Percentiles rank a stretch among this genome's conserved stretches.
Evolutionary conservation across 2,888 invertebrate genomes (phyloP).

Genomic region (Hirtodrosophila histrioides): DNA sequence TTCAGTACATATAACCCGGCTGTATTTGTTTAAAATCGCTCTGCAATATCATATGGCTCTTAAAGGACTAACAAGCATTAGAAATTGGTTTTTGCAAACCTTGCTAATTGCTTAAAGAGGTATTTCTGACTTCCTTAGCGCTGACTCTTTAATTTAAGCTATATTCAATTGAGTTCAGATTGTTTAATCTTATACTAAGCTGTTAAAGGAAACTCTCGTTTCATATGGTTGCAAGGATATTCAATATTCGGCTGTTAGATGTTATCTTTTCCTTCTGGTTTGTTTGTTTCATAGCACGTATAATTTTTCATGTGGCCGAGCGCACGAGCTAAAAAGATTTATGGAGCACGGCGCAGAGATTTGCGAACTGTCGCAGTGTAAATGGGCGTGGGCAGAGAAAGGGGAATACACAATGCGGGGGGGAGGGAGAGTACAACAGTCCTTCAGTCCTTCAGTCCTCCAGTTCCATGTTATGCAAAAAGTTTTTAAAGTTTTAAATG

Average conservation of each 20-base stretch:
- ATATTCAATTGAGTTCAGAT: too few relatives aligned
- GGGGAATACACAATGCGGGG: background rate
- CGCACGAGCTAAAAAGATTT: slow-evolving; percentile 57
- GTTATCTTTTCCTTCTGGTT: slow-evolving; percentile 19
- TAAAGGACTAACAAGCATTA: too few relatives aligned
- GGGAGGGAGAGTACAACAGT: slow-evolving; percentile 3
- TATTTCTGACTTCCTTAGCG: too few relatives aligned
- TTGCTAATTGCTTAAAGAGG: too few relatives aligned
- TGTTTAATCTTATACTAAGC: too few relatives aligned
- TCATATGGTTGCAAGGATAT: slow-evolving; percentile 8
- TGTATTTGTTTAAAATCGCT: background rate
- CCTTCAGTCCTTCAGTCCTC: slow-evolving; percentile 14
- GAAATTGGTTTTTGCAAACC: too few relatives aligned
- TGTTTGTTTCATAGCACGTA: slow-evolving; percentile 43
- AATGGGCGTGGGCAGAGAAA: slow-evolving; percentile 22
- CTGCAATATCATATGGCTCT: background rate
- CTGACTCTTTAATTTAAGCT: too few relatives aligned
- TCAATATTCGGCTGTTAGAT: background rate
- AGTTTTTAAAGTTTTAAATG: slow-evolving; percentile 49
- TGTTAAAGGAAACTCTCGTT: too few relatives aligned
- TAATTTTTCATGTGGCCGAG: slow-evolving; percentile 69
- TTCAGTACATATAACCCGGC: too few relatives aligned
- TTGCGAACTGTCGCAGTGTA: slow-evolving; percentile 51
- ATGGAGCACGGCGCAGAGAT: slow-evolving; percentile 57
- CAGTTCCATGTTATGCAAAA: slow-evolving; percentile 40